These are phyloP conservation scores for Aphyosemion australe DNA, from an alignment of 2,113 vertebrate genomes.

Conservation along the genomic window DNA sequence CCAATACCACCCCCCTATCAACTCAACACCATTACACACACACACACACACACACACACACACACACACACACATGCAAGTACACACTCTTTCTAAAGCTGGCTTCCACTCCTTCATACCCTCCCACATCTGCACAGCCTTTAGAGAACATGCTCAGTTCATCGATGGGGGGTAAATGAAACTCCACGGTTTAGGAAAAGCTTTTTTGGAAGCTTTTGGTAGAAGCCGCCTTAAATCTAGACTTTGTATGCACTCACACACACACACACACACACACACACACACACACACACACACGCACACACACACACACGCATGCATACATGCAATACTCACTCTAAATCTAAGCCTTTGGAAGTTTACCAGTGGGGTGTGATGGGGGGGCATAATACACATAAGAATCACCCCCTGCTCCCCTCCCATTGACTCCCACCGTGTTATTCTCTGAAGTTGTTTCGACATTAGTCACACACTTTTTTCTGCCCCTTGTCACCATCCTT, in stretches of 20 bases:
- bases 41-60: constrained; percentile 17
- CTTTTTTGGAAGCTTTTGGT: constrained; percentile 42
- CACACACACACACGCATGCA: constrained; percentile 28
- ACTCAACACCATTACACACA: background rate
- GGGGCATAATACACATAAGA: constrained; percentile 72
- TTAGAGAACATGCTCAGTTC: constrained; percentile 48
- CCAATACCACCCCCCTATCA: background rate
- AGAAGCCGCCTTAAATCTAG: constrained; percentile 34
- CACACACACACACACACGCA: constrained; percentile 7
- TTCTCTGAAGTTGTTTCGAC: constrained; percentile 64
- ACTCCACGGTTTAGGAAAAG: constrained; percentile 55
- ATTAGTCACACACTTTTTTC: constrained; percentile 73
- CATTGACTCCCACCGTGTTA: constrained; percentile 65
- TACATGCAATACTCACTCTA: constrained; percentile 27
- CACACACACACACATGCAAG: constrained; percentile 26
- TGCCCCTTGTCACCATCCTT: constrained; percentile 42
- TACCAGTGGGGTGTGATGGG: constrained; percentile 70
- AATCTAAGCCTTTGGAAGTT: constrained; percentile 38
- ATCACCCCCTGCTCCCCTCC: constrained; percentile 53
- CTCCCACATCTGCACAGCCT: constrained; percentile 30
- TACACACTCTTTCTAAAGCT: constrained; percentile 24
- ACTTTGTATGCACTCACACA: background rate
- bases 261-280: constrained; percentile 37
- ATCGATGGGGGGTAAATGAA: constrained; percentile 74
- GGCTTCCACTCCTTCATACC: constrained; percentile 18